phyloP scores from a whole-genome alignment of 1,140 invertebrate species.

The Brachionus rubens region DNA sequence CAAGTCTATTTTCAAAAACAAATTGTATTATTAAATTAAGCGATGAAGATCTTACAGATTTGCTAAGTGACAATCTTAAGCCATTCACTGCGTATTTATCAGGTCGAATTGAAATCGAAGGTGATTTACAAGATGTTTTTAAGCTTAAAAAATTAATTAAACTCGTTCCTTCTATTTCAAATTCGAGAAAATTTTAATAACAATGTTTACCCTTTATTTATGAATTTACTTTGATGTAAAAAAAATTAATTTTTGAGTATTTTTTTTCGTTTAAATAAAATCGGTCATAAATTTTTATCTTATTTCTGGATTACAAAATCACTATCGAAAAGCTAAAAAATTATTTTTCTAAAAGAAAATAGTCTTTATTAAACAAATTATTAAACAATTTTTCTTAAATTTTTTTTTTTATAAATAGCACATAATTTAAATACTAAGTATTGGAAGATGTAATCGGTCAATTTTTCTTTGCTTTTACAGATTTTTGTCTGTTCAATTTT shows the following conservation, averaged over 20 bases:
- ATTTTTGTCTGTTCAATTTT: neutral
- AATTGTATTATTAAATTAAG: slow-evolving; percentile 35
- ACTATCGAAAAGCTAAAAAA: too few species aligned
- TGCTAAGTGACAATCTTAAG: slow-evolving; percentile 24
- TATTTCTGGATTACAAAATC: too few species aligned
- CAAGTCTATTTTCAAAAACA: neutral
- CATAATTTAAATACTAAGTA: too few species aligned
- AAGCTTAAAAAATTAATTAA: slow-evolving; percentile 36
- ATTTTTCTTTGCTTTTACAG: neutral
- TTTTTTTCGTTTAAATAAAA: too few species aligned
- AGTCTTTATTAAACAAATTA: too few species aligned
- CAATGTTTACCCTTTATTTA: too few species aligned
- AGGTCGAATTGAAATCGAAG: slow-evolving; percentile 28
- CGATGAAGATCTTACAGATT: slow-evolving; percentile 13
- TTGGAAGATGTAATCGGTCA: neutral
- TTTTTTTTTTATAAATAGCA: too few species aligned
- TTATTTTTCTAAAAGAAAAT: too few species aligned
- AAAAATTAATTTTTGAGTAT: too few species aligned
- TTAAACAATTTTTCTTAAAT: too few species aligned
- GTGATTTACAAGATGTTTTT: slow-evolving; percentile 38
- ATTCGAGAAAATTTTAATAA: neutral
- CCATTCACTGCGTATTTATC: slow-evolving; percentile 32
- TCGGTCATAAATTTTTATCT: too few species aligned
- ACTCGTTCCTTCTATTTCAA: neutral
- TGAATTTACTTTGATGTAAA: too few species aligned